Conservation (phyloP, 2,113 vertebrate genomes). For the Xiphophorus couchianus region DNA sequence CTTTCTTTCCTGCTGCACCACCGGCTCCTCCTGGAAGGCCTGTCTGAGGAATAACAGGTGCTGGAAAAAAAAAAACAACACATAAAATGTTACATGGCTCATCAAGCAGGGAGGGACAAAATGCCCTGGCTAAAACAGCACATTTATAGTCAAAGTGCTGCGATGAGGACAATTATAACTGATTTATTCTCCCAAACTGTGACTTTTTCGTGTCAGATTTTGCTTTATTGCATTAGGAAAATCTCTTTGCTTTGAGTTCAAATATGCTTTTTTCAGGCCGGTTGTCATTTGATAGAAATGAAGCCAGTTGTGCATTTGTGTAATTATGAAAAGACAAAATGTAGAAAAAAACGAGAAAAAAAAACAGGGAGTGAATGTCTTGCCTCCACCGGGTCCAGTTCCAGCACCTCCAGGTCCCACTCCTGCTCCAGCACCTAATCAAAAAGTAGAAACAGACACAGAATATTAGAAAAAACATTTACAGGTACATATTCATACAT, state of each 20-base stretch:
- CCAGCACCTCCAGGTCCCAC: constrained; percentile 56
- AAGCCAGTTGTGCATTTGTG: not conserved
- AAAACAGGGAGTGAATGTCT: constrained; percentile 20
- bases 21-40: constrained; percentile 76
- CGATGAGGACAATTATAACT: constrained; percentile 28
- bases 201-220: not conserved
- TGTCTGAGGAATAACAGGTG: constrained; percentile 79
- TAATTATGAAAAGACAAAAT: not conserved
- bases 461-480: not conserved
- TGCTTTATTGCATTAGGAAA: constrained; percentile 7
- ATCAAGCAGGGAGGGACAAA: constrained; percentile 1
- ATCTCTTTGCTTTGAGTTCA: not conserved
- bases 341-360: not conserved
- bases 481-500: too few species aligned
- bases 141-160: not conserved
- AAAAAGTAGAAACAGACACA: constrained; percentile 3
- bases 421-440: constrained; percentile 51
- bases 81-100: constrained; percentile 19
- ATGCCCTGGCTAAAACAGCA: constrained; percentile 18
- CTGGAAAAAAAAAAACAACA: constrained; percentile 49
- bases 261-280: not conserved
- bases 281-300: constrained; percentile 5
- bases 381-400: constrained; percentile 67
- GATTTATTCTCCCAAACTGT: constrained; percentile 11
- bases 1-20: constrained; percentile 72